Conservation (phyloP, 2,113 vertebrate species). For the Anser brachyrhynchus region DNA sequence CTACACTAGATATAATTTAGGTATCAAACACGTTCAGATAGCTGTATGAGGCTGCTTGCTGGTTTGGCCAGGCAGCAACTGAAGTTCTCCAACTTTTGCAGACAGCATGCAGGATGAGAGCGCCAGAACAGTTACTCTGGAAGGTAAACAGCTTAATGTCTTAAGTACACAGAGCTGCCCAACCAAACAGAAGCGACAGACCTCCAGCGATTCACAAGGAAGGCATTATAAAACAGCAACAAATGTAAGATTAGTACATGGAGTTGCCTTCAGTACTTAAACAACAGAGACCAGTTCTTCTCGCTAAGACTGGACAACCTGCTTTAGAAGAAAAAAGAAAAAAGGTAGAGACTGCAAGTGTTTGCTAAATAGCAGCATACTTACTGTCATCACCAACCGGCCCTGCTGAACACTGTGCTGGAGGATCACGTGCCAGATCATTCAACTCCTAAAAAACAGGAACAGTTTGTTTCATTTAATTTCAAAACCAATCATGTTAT, state of each 20-base stretch:
- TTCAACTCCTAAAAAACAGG: constrained; percentile 88
- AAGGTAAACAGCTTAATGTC: not conserved
- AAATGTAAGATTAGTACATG: not conserved
- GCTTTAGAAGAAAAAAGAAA: not conserved
- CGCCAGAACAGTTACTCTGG: not conserved
- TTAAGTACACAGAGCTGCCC: not conserved
- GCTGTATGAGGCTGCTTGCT: not conserved
- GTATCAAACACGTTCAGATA: not conserved
- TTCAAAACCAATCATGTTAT: not conserved
- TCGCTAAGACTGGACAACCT: not conserved
- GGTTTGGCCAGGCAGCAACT: not conserved
- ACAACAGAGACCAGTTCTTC: not conserved
- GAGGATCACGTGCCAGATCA: constrained; percentile 96
- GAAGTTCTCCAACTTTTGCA: not conserved
- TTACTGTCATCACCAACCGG: constrained; percentile 94
- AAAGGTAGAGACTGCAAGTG: not conserved
- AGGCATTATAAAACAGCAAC: not conserved
- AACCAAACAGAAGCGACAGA: not conserved
- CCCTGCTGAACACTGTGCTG: constrained; percentile 97
- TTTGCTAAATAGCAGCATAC: not conserved
- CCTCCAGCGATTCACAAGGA: not conserved
- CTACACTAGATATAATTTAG: not conserved
- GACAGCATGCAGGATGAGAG: not conserved
- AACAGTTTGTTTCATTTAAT: not conserved
- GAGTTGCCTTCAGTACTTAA: not conserved